Base-by-base conservation (phyloP, 2,888 invertebrate species). In the Luffia ferchaultella region DNA sequence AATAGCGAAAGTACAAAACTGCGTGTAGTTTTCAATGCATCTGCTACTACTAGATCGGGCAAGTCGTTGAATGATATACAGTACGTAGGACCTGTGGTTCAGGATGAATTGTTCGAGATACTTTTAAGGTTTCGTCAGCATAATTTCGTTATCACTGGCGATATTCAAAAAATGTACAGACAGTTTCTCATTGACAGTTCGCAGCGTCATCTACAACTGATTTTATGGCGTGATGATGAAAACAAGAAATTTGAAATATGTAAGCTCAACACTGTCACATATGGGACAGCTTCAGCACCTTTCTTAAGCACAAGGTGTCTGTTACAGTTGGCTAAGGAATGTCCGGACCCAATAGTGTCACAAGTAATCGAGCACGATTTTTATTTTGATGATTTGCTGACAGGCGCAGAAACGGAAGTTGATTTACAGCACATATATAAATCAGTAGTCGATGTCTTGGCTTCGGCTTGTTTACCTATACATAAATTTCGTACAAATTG, bases 81-180 rank as follows among this genome's bases (percentile, higher is more conserved):
- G 5, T 45, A 60, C 2, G 49, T 54, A 0, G 62, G 62, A 17
- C 59, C 62, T 12, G 45, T 46, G 40, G 42, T 63, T 3, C 60
- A 62, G 52, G 52, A 57, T 20, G 59, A 61, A 48, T 41, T 63
- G 16, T 54, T 60, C 46, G 49, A 53, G 16, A 50, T 64, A 1
- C 40, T 64, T 16, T 55, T 61, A 50, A 48, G 61, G 51, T 64
- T 58, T 55, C 44, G 61, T 20, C 54, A 49, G 16, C 50, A 62
- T 18, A 48, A 40, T 1, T 42, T 63, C 1, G 60, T 57, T 18
- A 58, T 61, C 19, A 57, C 57, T 0, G 50, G 57, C 12, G 62
- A 62, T 41, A 56, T 63, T 2, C 16, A 52, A 42, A 60, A 62
- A 51, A 65, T 67, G 63, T 67, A 62, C 20, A 46, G 62, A 40